Evolutionary conservation across 2,113 vertebrate genomes (phyloP).

Genomic region (Cyprinus carpio): DNA sequence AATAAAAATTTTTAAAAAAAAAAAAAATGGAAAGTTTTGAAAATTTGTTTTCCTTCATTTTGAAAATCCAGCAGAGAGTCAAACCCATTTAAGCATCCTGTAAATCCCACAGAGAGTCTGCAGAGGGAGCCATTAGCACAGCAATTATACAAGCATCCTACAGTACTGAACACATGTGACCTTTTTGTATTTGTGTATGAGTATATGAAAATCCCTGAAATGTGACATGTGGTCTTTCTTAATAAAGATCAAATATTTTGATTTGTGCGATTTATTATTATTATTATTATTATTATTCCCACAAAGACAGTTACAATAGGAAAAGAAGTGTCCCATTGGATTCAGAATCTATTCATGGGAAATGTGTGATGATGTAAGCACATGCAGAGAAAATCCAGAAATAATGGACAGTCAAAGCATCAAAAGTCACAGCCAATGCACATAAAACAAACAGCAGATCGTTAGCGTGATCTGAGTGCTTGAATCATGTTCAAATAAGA

Average conservation of each 20-base stretch:
- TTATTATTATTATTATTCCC: no score
- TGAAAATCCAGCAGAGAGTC: neutral
- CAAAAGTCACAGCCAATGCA: no score
- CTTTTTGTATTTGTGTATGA: rapidly evolving
- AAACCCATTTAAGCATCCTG: neutral
- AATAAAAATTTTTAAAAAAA: neutral
- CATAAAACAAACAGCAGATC: no score
- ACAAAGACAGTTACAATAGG: neutral
- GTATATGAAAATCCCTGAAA: neutral
- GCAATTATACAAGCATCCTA: no score
- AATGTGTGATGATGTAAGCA: no score
- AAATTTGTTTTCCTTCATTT: neutral
- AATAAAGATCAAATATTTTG: neutral
- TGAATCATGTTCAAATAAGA: no score
- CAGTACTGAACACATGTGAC: neutral
- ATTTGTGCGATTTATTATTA: no score
- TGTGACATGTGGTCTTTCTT: neutral
- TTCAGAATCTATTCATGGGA: no score
- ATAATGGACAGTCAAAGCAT: no score
- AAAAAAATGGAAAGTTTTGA: neutral
- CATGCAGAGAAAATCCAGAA: no score
- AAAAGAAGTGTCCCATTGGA: neutral
- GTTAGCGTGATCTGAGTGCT: neutral
- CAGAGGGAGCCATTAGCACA: neutral
- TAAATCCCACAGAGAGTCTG: neutral